These are phyloP conservation scores for Orchesella flavescens DNA, from an alignment of 2,888 invertebrate genomes.

Conservation along the genomic window DNA sequence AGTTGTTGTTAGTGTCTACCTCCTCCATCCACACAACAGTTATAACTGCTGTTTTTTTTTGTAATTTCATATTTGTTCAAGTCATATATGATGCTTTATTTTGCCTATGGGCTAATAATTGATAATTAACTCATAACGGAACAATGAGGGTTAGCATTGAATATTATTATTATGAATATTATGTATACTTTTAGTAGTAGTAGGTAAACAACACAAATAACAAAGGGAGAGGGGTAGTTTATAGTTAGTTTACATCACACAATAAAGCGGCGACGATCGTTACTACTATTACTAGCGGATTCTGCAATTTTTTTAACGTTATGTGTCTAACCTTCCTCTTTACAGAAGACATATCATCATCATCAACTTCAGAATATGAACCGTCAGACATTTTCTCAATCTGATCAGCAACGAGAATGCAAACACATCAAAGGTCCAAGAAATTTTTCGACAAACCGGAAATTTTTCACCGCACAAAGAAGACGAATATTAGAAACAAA, in stretches of 20 bases:
- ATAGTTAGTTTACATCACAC: neutral
- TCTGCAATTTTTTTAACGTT: conserved; percentile 40
- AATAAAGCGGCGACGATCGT: conserved; percentile 39
- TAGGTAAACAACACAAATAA: conserved; percentile 39
- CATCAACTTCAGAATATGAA: conserved; percentile 65
- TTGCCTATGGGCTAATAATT: conserved; percentile 55
- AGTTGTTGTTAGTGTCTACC: no score
- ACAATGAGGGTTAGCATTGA: conserved; percentile 61
- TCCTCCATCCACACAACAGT: neutral
- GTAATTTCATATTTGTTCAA: no score
- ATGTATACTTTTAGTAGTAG: neutral
- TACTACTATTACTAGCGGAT: conserved; percentile 54
- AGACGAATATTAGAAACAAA: conserved; percentile 39
- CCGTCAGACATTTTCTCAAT: conserved; percentile 69
- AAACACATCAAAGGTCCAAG: conserved; percentile 49
- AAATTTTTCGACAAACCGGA: conserved; percentile 49
- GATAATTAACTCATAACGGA: conserved; percentile 62
- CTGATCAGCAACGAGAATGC: conserved; percentile 62
- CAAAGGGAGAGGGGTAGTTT: neutral
- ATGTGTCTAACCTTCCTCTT: conserved; percentile 63
- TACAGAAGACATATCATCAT: conserved; percentile 59
- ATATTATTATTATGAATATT: conserved; percentile 2
- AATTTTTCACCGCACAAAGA: conserved; percentile 54
- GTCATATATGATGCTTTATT: conserved; percentile 5
- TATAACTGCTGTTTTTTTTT: no score